These are phyloP conservation scores for Netelia fuscicornis DNA, from an alignment of 2,888 invertebrate genomes.

Conservation along the genomic window DNA sequence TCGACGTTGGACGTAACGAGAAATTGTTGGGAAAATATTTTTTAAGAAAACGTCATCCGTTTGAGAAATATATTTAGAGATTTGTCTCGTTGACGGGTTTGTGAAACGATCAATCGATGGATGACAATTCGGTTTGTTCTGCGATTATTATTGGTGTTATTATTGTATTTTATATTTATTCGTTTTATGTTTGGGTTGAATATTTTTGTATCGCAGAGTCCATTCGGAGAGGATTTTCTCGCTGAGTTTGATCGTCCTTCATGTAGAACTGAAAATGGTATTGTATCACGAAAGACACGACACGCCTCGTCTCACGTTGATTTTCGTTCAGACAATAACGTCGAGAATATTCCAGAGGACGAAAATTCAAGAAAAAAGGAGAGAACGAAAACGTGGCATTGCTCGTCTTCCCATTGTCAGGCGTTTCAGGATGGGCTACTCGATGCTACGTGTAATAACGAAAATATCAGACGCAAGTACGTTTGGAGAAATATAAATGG, in stretches of 20 bases:
- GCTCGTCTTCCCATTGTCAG: slow-evolving; percentile 72
- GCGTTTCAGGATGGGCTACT: slow-evolving; percentile 44
- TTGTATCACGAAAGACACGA: slow-evolving; percentile 41
- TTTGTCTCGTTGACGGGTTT: no score
- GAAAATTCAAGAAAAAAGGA: slow-evolving; percentile 52
- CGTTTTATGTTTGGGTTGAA: not conserved
- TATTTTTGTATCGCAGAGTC: slow-evolving; percentile 5
- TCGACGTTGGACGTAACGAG: not conserved
- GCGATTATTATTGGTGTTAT: not conserved
- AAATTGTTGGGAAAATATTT: not conserved
- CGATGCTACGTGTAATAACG: slow-evolving; percentile 48
- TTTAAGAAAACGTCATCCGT: no score
- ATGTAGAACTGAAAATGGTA: slow-evolving; percentile 12
- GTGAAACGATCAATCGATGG: slow-evolving; percentile 13
- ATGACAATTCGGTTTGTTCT: slow-evolving; percentile 45
- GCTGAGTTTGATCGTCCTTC: slow-evolving; percentile 23
- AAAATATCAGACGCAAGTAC: slow-evolving; percentile 46
- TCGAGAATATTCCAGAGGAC: slow-evolving; percentile 41
- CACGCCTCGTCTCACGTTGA: slow-evolving; percentile 49
- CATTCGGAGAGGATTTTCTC: slow-evolving; percentile 26
- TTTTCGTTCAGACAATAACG: slow-evolving; percentile 34
- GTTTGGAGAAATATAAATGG: slow-evolving; percentile 56
- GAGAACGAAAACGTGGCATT: slow-evolving; percentile 66
- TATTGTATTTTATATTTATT: not conserved
- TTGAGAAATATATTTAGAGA: not conserved